Base-by-base conservation (phyloP, 2,888 invertebrate genomes). In the Sphecodes monilicornis region DNA sequence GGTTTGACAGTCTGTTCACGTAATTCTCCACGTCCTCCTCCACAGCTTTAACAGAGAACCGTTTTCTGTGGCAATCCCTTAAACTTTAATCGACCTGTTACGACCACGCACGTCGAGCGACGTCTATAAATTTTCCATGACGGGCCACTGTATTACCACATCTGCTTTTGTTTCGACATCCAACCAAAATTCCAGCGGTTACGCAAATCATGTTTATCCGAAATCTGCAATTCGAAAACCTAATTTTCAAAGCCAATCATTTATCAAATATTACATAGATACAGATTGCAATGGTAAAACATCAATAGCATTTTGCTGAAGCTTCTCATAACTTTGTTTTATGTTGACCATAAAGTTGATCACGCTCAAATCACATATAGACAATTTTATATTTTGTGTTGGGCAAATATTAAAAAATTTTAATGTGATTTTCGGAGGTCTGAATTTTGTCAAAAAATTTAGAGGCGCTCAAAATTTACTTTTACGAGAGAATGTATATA, bases 1-100 rank as follows among this genome's bases (percentile, higher is more conserved):
- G 29, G 18, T 18, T 16, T 36, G 36, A 46, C 43, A 68, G 66
- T n/a, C 10, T 39, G 26, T 68, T 68, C 46, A 46, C 75, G 75
- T 50, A 50, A 50, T 26, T 6, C 76, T 66, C 18, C 32, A 10
- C 66, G 1, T 10, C 26, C 54, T n/a, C 54, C 36, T 16, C 76
- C 18, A 36, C 36, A n/a, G 36, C 46, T 36, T 36, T 26, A 50
- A 43, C 32, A 36, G 26, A 36, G 26, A 46, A 75, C 3, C 36
- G 46, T 43, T 64, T 18, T 50, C 32, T 26, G 13, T n/a, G n/a
- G 46, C 46, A 26, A 50, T 76, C 66, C 26, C 46, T 68, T 66
- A 43, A 46, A 68, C 68, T 76, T 36, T 13, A 66, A 32, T 76
- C 64, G 66, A 66, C 75, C 22, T 26, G 66, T 43, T 46, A 43